phyloP scores from a whole-genome alignment of 37 sponge, comb jelly and placozoan species.

The Ephydatia muelleri region DNA sequence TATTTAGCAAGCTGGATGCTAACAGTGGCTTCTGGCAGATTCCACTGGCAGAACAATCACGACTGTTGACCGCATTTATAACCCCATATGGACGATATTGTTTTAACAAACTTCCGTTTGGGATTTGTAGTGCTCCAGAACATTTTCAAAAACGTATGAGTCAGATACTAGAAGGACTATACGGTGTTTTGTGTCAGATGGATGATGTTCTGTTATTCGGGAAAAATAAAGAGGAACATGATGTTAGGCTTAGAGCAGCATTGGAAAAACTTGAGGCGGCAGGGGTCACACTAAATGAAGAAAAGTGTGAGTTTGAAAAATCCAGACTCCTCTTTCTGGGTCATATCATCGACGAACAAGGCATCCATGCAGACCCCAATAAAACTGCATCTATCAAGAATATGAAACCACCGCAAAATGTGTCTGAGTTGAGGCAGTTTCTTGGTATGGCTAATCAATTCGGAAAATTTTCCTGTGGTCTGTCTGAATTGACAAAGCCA shows the following conservation, averaged over 20 bases:
- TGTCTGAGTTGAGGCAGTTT: constrained; percentile 27
- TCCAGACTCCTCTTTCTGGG: constrained; percentile 2
- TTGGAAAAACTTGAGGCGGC: constrained; percentile 16
- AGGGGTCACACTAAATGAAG: constrained; percentile 45
- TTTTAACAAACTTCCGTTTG: constrained; percentile 50
- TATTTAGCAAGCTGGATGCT: constrained; percentile 56
- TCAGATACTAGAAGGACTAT: constrained; percentile 27
- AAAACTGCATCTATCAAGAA: constrained; percentile 20
- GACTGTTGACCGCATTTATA: constrained; percentile 40
- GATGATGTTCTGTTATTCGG: constrained; percentile 36
- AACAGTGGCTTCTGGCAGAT: constrained; percentile 62
- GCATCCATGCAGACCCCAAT: constrained; percentile 49
- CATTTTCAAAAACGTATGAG: constrained; percentile 43
- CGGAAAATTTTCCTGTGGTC: constrained; percentile 18
- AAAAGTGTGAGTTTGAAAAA: constrained; percentile 45
- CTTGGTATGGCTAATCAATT: constrained; percentile 41
- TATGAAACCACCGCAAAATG: constrained; percentile 13
- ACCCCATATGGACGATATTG: constrained; percentile 43
- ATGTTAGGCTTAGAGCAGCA: constrained; percentile 11
- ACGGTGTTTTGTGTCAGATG: constrained; percentile 40
- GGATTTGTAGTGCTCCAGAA: constrained; percentile 40
- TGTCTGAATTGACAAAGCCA: constrained; percentile 19
- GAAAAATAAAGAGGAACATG: constrained; percentile 24
- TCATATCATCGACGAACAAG: constrained; percentile 25
- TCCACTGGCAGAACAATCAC: constrained; percentile 26